These are phyloP conservation scores for Mayetiola destructor DNA, from an alignment of 2,888 invertebrate species.

Conservation along the genomic window DNA sequence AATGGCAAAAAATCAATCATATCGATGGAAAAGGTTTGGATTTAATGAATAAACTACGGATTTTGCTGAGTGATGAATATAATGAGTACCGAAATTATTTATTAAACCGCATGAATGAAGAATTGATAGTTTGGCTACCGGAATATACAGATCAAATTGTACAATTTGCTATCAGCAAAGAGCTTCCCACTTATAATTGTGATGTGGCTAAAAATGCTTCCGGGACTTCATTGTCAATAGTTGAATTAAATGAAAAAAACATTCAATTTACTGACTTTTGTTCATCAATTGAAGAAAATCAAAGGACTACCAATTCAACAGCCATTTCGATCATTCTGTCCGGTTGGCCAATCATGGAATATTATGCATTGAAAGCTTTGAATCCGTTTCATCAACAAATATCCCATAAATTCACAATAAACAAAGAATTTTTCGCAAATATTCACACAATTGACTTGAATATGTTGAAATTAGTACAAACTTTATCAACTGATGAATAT, in stretches of 20 bases:
- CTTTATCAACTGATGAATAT: background rate
- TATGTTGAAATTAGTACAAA: background rate
- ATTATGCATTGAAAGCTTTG: constrained; percentile 18
- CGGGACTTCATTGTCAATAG: background rate
- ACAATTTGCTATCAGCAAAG: no score
- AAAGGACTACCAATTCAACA: background rate
- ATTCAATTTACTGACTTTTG: background rate
- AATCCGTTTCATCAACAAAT: background rate
- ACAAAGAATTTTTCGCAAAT: constrained; percentile 15
- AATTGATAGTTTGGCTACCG: no score
- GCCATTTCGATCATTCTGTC: background rate
- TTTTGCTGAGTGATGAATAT: constrained; percentile 1
- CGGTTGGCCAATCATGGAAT: constrained; percentile 18
- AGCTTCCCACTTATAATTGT: background rate
- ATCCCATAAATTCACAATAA: background rate
- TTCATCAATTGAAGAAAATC: background rate
- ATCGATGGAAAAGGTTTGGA: background rate
- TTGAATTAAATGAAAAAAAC: background rate
- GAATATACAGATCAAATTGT: no score
- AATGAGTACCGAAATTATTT: background rate
- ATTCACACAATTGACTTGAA: constrained; percentile 15
- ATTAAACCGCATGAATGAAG: background rate
- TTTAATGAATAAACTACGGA: background rate
- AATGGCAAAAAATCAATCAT: background rate
- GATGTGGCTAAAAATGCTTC: background rate